Conservation (phyloP, 2,888 invertebrate species). For the Arenicola marina region DNA sequence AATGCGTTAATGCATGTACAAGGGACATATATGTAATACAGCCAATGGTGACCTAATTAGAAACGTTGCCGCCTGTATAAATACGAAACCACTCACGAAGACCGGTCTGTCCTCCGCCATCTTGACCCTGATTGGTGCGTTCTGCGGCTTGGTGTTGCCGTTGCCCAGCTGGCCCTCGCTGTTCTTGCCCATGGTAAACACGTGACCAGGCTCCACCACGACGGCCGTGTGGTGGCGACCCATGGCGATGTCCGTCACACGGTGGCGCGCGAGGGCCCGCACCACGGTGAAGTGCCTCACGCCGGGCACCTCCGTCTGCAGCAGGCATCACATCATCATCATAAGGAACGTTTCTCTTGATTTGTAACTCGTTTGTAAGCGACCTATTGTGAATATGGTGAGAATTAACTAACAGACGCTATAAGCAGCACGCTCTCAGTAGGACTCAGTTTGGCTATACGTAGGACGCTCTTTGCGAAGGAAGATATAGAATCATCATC, state of each 20-base stretch:
- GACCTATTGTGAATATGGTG: too few relatives aligned
- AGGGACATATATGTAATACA: too few relatives aligned
- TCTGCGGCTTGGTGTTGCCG: slow-evolving; percentile 59
- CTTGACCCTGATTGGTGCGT: slow-evolving; percentile 62
- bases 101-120: slow-evolving; percentile 57
- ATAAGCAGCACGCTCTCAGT: too few relatives aligned
- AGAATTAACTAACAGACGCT: too few relatives aligned
- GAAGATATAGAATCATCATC: too few relatives aligned
- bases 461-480: too few relatives aligned
- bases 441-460: too few relatives aligned
- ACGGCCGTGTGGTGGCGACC: slow-evolving; percentile 70
- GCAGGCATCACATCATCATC: too few relatives aligned
- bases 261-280: slow-evolving; percentile 64
- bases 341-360: too few relatives aligned
- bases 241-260: slow-evolving; percentile 68
- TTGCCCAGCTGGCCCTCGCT: slow-evolving; percentile 70
- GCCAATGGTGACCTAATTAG: too few relatives aligned
- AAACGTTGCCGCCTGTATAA: neutral
- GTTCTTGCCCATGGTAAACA: slow-evolving; percentile 72
- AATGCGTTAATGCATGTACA: too few relatives aligned
- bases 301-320: slow-evolving; percentile 62
- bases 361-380: too few relatives aligned
- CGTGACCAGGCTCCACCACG: slow-evolving; percentile 69
- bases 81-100: slow-evolving; percentile 16
- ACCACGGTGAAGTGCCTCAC: slow-evolving; percentile 62